Base-by-base conservation (phyloP, 2,113 vertebrate species). In the Acanthisitta chloris region DNA sequence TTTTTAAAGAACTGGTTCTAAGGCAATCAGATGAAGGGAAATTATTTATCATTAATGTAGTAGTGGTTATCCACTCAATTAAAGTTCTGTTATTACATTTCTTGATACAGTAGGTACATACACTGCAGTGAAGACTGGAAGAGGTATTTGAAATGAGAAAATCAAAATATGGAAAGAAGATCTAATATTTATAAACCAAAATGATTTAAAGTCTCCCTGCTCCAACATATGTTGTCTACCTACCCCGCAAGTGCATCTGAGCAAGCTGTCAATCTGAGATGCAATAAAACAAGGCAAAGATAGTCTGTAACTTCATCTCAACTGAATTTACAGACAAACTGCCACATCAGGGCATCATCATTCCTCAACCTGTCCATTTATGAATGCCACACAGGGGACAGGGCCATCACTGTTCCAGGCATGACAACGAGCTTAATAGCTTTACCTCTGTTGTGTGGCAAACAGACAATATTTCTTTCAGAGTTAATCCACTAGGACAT, bases 331-430 rank as follows among this genome's bases (percentile, higher is more conserved):
- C 34, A 83, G 40, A 67, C 65, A n/a, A 64, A 49, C 24, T 29
- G 25, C 8, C 34, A 49, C 57, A 88, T 66, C 36, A 36, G 29
- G 42, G 36, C 69, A 55, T 42, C 86, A 62, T 67, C 26, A 51
- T 12, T 82, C 66, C 83, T 64, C 71, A 64, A 4, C 48, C n/a
- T 64, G 26, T 20, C 57, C 62, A 10, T 80, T 80, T 67, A 76
- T 80, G 67, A 46, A 26, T 38, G 67, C 38, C 48, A 23, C 57
- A 25, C 3, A 58, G 33, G 61, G 51, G 43, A 80, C 52, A 28
- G n/a, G 31, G 23, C 38, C 48, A 45, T 45, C 61, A 1, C 31
- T 28, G 15, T 2, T 64, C 17, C 4, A 4, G 29, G 38, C 0
- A 0, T 58, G 82, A 79, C 57, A 26, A 76, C 58, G 29, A 64